Percentiles rank a stretch among this genome's conserved stretches.
phyloP scores from a whole-genome alignment of 2,113 vertebrate genomes.

The Cryptomyrus ogoouensis region DNA sequence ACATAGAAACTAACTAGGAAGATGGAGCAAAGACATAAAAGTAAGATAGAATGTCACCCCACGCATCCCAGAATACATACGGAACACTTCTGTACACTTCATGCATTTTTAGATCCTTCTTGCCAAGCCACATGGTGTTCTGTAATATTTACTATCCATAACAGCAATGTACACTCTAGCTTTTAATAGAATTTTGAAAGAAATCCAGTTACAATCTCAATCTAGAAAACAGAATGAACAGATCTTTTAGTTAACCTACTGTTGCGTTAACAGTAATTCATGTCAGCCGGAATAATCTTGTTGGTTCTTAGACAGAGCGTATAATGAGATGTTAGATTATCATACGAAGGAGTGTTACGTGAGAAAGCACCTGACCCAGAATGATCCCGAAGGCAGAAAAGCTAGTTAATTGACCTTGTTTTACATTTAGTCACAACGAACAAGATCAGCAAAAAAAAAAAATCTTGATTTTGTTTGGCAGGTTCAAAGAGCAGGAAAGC shows the following conservation, averaged over 20 bases:
- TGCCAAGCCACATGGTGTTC: not conserved
- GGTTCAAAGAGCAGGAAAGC: not conserved
- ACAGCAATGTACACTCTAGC: not conserved
- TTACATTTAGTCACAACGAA: not conserved
- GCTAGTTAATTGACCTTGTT: not conserved
- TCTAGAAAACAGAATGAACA: not conserved
- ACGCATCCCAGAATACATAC: not conserved
- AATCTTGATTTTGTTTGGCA: not conserved
- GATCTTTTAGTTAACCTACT: not conserved
- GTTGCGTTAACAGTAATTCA: not conserved
- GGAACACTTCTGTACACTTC: not conserved
- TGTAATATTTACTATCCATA: not conserved
- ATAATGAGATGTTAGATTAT: conserved; percentile 15
- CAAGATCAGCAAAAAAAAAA: not conserved
- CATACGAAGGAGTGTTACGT: not conserved
- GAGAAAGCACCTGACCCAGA: not conserved
- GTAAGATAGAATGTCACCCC: not conserved
- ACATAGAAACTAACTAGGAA: not conserved
- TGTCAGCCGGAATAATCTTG: not conserved
- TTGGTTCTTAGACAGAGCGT: not conserved
- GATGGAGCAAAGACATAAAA: not conserved
- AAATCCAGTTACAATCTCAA: not conserved
- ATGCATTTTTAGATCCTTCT: not conserved
- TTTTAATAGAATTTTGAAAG: not conserved
- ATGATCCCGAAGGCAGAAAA: not conserved